phyloP scores from a whole-genome alignment of 2,113 vertebrate species.

The Chrysochloris asiatica region DNA sequence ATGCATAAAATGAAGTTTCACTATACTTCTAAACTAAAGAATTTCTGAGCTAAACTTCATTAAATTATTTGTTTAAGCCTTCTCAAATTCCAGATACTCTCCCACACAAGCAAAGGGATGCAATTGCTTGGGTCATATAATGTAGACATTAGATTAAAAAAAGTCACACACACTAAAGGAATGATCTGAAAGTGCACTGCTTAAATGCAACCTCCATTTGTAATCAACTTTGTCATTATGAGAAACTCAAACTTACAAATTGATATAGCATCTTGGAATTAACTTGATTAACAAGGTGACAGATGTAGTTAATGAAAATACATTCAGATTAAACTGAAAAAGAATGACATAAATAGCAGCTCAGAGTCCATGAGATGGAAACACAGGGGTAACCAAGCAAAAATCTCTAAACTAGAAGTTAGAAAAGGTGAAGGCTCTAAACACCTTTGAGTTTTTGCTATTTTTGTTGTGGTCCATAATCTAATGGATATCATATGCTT shows the following conservation, averaged over 20 bases:
- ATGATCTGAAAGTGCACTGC: not conserved
- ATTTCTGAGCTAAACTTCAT: not conserved
- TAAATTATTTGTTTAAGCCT: not conserved
- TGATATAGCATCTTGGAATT: not conserved
- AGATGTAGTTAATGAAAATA: not conserved
- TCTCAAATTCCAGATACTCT: not conserved
- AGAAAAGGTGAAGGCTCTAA: too few species aligned
- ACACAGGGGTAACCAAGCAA: too few species aligned
- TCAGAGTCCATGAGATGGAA: too few species aligned
- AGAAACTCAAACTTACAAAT: not conserved
- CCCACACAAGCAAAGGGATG: not conserved
- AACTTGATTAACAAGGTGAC: not conserved
- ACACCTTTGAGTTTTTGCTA: too few species aligned
- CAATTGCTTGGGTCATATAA: not conserved
- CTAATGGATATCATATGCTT: too few species aligned
- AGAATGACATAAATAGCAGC: too few species aligned
- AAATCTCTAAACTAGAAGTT: too few species aligned
- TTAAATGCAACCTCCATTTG: not conserved
- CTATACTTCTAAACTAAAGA: too few species aligned
- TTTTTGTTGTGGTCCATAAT: too few species aligned
- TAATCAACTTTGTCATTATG: not conserved
- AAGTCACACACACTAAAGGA: not conserved
- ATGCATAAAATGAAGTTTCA: too few species aligned
- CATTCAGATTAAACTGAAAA: too few species aligned
- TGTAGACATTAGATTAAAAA: not conserved